Evolutionary conservation across 1,140 invertebrate genomes (phyloP).

Genomic region (Orius insidiosus): DNA sequence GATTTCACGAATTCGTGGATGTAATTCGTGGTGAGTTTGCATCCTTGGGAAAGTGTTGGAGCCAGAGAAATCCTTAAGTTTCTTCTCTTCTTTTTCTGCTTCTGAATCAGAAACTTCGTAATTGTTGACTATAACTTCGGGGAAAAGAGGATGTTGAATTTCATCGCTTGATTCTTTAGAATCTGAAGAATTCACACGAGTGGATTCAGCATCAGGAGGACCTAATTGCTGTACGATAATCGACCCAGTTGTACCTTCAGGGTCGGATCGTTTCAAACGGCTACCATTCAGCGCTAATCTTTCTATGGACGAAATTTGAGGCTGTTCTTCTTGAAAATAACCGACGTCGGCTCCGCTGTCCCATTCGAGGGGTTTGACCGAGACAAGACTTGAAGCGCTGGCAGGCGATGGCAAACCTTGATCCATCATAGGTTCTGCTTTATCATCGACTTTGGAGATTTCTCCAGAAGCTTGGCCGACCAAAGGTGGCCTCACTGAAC

Average conservation of each 20-base stretch:
- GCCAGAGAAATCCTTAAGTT: not conserved
- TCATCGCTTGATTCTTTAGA: too few species aligned
- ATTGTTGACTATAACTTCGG: not conserved
- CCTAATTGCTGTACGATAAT: not conserved
- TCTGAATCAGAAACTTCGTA: slow-evolving; percentile 8
- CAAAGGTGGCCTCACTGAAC: slow-evolving; percentile 11
- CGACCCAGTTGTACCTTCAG: slow-evolving; percentile 25
- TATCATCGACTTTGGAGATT: not conserved
- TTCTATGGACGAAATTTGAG: slow-evolving; percentile 35
- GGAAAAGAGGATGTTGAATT: too few species aligned
- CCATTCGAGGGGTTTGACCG: slow-evolving; percentile 39
- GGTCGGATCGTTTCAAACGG: slow-evolving; percentile 24
- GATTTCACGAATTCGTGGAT: not conserved
- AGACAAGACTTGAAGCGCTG: slow-evolving; percentile 17
- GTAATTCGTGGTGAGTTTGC: not conserved
- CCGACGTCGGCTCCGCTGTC: slow-evolving; percentile 60
- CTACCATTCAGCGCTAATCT: slow-evolving; percentile 29
- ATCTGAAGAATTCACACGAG: not conserved
- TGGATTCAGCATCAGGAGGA: not conserved
- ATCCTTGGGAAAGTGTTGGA: too few species aligned
- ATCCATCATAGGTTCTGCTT: not conserved
- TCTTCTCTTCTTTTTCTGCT: slow-evolving; percentile 1
- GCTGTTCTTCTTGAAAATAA: slow-evolving; percentile 28
- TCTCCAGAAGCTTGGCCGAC: slow-evolving; percentile 13
- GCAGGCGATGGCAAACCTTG: slow-evolving; percentile 9